Base-by-base conservation (phyloP, 2,888 invertebrate species). In the Brachyptera putata region DNA sequence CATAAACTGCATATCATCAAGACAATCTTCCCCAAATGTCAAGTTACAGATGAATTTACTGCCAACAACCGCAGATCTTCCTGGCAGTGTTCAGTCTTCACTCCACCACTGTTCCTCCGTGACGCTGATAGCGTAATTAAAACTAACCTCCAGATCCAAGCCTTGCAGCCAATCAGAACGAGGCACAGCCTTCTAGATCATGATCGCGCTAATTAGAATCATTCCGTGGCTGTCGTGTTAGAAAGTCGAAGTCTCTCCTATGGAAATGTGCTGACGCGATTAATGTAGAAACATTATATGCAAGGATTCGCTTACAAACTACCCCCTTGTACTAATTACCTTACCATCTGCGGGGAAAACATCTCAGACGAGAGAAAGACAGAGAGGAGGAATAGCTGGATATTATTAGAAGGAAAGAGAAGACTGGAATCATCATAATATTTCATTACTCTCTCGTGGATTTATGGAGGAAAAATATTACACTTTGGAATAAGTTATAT, bases 81-180 rank as follows among this genome's bases (percentile, higher is more conserved):
- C n/a, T n/a, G n/a, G n/a, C n/a, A n/a, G n/a, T n/a, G n/a, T n/a
- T n/a, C n/a, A n/a, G n/a, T n/a, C n/a, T n/a, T n/a, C n/a, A n/a
- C n/a, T n/a, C n/a, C n/a, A n/a, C n/a, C n/a, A n/a, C n/a, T n/a
- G n/a, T n/a, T n/a, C n/a, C n/a, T 50, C 30, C 25, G 30, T 60
- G 26, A 56, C 56, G 60, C 60, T 60, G 46, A 60, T 26, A 48
- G 37, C 48, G 49, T 60, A 56, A 60, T 60, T 60, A 60, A 60
- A 56, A 55, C 26, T 24, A 37, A 24, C 7, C 22, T 34, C 22
- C 49, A 39, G 39, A 59, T 53, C 59, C 55, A 30, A 41, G 16
- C 26, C 26, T 50, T 50, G 25, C 16, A 46, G 34, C 56, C 60
- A 56, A 60, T 60, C 60, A 60, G 39, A 18, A 26, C 58, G 16